These are phyloP conservation scores for Malurus splendens DNA, from an alignment of 2,797 vertebrate species.

Conservation along the genomic window DNA sequence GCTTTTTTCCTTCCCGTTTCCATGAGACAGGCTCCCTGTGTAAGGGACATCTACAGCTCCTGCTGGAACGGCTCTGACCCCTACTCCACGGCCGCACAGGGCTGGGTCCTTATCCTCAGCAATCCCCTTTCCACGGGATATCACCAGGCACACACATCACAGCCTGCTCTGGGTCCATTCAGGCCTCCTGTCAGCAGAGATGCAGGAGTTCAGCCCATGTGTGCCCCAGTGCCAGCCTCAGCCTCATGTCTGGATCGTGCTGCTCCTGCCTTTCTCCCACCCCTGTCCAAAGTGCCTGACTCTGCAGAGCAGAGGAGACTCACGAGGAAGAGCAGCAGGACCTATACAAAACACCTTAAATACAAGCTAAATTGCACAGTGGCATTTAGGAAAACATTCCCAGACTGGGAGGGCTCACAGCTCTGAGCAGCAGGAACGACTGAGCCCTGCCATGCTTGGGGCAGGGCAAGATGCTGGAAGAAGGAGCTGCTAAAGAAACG, in stretches of 20 bases:
- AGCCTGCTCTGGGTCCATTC: background rate
- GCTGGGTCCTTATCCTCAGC: background rate
- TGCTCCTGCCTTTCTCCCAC: background rate
- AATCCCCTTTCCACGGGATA: background rate
- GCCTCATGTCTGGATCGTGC: accelerated
- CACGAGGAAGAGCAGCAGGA: background rate
- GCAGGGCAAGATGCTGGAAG: background rate
- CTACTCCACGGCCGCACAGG: accelerated
- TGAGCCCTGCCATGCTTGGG: background rate
- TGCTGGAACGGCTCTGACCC: background rate
- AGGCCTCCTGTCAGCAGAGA: background rate
- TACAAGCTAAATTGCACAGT: background rate
- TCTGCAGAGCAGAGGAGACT: background rate
- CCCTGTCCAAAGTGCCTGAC: background rate
- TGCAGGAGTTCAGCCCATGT: accelerated
- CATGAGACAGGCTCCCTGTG: background rate
- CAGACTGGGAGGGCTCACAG: background rate
- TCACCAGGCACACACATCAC: accelerated
- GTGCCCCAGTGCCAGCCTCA: background rate
- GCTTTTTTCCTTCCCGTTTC: background rate
- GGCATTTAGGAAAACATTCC: background rate
- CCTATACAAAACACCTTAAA: background rate
- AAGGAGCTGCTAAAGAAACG: background rate
- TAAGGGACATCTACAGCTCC: background rate
- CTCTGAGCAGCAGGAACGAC: background rate